Percentiles rank a stretch among this genome's conserved stretches.
Evolutionary conservation across 2,113 vertebrate genomes (phyloP).

Genomic region (Serilophus lunatus): DNA sequence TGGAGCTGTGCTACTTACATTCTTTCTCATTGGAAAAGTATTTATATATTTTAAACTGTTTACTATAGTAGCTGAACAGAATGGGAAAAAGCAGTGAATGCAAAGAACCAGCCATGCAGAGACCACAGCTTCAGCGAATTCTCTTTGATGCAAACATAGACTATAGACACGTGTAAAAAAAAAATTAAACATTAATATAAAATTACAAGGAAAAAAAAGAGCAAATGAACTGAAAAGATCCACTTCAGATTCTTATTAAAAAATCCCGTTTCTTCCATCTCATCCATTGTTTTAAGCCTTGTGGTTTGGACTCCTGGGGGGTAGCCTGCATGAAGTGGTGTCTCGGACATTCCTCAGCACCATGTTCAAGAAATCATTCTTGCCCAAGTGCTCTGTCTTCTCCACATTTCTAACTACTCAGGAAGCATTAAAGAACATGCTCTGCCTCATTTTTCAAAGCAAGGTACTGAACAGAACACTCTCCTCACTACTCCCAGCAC

Average conservation of each 20-base stretch:
- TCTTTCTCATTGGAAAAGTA: neutral
- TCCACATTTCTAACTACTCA: neutral
- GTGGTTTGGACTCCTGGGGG: conserved; percentile 19
- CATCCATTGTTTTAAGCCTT: conserved; percentile 7
- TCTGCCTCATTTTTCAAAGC: neutral
- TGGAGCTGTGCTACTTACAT: neutral
- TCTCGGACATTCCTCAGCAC: conserved; percentile 20
- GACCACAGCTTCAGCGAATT: neutral
- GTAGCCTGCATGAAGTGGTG: conserved; percentile 26
- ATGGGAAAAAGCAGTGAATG: neutral
- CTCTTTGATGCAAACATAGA: neutral
- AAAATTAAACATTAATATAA: neutral
- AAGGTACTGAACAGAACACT: neutral
- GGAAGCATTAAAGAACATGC: neutral
- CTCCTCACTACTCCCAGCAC: neutral
- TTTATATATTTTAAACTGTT: neutral
- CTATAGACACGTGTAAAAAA: neutral
- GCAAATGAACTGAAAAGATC: neutral
- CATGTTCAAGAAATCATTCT: conserved; percentile 22
- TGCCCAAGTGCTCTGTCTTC: neutral
- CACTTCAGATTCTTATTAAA: conserved; percentile 39
- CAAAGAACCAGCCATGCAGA: neutral
- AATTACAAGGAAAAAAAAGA: neutral
- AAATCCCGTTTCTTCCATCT: neutral
- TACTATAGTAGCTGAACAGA: neutral